Conservation (phyloP, 2,797 vertebrate genomes). For the Alcedo quadribrachys region DNA sequence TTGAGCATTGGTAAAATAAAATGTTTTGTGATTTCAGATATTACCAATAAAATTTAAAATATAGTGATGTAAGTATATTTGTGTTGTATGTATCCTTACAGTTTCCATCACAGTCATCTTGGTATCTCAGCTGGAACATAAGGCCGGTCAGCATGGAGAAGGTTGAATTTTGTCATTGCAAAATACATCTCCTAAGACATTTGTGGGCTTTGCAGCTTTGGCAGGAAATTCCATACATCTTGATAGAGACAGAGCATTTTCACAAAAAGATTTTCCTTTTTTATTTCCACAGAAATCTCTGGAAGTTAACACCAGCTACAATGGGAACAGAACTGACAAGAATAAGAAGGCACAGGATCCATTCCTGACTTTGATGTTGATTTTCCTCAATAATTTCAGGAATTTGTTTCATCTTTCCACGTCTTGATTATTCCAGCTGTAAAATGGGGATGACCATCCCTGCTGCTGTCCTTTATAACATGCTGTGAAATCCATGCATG, state of each 20-base stretch:
- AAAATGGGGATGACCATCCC: not conserved
- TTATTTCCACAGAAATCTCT: not conserved
- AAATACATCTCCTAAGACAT: not conserved
- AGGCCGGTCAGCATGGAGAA: not conserved
- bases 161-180: not conserved
- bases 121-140: constrained; percentile 17
- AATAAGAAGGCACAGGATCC: not conserved
- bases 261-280: constrained; percentile 1
- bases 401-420: not conserved
- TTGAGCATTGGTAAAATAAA: not conserved
- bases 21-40: not conserved
- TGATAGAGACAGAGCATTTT: not conserved
- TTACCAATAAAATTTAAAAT: not conserved
- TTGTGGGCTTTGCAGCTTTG: not conserved
- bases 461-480: rapidly evolving
- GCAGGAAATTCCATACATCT: not conserved
- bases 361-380: not conserved
- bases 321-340: not conserved
- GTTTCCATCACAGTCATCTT: constrained; percentile 41
- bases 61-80: not conserved
- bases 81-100: not conserved
- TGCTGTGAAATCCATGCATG: not conserved
- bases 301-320: not conserved
- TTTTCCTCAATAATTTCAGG: not conserved
- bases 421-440: not conserved